These are phyloP conservation scores for Scatophagus argus DNA, from an alignment of 2,113 vertebrate species.

Conservation along the genomic window DNA sequence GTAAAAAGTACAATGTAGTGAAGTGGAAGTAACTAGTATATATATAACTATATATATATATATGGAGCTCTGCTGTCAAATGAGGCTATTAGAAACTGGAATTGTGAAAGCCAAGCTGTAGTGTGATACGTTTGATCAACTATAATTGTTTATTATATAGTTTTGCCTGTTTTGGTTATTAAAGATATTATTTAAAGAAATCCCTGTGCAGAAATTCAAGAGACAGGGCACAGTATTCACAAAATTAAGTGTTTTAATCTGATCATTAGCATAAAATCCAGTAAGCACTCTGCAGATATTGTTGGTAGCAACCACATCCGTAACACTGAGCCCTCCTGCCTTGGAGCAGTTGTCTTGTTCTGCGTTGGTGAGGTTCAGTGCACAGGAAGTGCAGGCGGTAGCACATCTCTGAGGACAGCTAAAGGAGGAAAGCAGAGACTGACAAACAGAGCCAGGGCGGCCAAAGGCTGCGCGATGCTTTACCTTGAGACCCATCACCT, in stretches of 20 bases:
- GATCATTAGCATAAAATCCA: neutral
- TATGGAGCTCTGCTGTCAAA: no score
- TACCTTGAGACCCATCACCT: constrained; percentile 67
- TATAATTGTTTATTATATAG: neutral
- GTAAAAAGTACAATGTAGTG: no score
- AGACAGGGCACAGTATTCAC: neutral
- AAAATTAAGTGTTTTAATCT: neutral
- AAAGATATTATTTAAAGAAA: neutral
- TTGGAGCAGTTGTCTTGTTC: constrained; percentile 22
- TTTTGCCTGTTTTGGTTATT: neutral
- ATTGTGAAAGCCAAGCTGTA: neutral
- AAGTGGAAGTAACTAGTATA: no score
- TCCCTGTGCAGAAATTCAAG: neutral
- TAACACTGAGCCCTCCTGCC: constrained; percentile 13
- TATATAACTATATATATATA: no score
- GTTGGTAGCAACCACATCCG: constrained; percentile 16
- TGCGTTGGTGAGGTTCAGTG: constrained; percentile 49
- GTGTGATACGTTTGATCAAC: constrained; percentile 17
- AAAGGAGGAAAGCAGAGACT: constrained; percentile 66
- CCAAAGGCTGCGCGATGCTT: constrained; percentile 61
- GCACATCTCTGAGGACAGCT: constrained; percentile 55
- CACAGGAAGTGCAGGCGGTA: constrained; percentile 45
- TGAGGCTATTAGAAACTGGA: constrained; percentile 23
- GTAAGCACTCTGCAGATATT: neutral
- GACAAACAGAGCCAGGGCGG: constrained; percentile 65